phyloP scores from a whole-genome alignment of 2,113 vertebrate species.

The Mirza zaza region DNA sequence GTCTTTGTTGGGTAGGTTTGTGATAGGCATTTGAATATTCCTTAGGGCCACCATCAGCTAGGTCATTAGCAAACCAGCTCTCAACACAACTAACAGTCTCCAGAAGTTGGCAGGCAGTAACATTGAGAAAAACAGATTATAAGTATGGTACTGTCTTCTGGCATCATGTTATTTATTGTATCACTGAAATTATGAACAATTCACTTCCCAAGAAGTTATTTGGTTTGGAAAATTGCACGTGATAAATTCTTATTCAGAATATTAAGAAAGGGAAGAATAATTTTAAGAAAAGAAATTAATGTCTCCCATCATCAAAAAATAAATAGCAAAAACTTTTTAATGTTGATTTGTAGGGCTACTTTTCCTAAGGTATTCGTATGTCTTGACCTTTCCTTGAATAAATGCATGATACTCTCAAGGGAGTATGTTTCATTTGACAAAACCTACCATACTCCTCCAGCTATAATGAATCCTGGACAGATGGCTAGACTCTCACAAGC shows the following conservation, averaged over 20 bases:
- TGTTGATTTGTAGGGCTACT: neutral
- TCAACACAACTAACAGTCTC: neutral
- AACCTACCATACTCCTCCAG: neutral
- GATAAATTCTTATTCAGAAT: neutral
- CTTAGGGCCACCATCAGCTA: neutral
- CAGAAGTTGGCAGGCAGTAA: neutral
- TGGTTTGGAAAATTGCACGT: slow-evolving; percentile 3
- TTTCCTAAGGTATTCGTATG: neutral
- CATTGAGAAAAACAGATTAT: neutral
- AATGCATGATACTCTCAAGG: neutral
- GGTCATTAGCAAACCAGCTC: neutral
- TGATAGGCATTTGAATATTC: neutral
- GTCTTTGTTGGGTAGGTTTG: neutral
- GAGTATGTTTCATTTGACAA: neutral
- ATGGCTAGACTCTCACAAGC: neutral
- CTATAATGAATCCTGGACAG: neutral
- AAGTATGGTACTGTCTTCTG: neutral
- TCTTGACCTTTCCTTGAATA: slow-evolving; percentile 28
- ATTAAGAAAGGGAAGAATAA: neutral
- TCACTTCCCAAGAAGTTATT: neutral
- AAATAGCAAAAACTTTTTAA: neutral
- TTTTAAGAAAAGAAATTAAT: neutral
- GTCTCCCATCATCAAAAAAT: neutral
- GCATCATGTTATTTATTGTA: neutral
- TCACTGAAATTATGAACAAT: neutral